Percentiles rank a stretch among this genome's conserved stretches.
phyloP scores from a whole-genome alignment of 2,113 vertebrate genomes.

The Diadophis punctatus region DNA sequence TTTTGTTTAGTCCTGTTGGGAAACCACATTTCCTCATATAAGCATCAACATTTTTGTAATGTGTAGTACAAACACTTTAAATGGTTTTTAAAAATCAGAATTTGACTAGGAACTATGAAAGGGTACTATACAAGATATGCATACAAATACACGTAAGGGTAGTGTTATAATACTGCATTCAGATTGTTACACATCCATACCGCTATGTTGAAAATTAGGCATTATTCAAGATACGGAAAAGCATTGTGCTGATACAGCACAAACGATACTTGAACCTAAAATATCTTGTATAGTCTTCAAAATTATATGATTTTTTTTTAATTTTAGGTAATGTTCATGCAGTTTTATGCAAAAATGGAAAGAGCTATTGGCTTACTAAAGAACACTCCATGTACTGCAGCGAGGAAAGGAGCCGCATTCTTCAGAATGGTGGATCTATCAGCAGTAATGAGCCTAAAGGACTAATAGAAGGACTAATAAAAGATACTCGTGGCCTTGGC shows the following conservation, averaged over 20 bases:
- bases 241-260: background rate
- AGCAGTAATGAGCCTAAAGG: slow-evolving; percentile 47
- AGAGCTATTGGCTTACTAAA: slow-evolving; percentile 59
- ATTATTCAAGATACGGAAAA: background rate
- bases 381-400: slow-evolving; percentile 59
- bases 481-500: slow-evolving; percentile 60
- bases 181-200: background rate
- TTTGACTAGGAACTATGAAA: background rate
- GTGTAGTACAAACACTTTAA: background rate
- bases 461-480: slow-evolving; percentile 55
- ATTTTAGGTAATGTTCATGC: slow-evolving; percentile 62
- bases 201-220: background rate
- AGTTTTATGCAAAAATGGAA: slow-evolving; percentile 68
- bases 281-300: background rate
- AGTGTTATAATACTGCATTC: background rate
- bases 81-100: background rate
- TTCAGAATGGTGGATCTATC: slow-evolving; percentile 50
- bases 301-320: background rate
- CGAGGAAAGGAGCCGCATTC: slow-evolving; percentile 51
- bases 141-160: background rate
- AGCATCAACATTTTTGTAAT: background rate
- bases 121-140: background rate
- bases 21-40: background rate
- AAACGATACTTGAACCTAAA: background rate
- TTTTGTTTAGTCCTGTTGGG: background rate